Evolutionary conservation across 1,140 invertebrate species (phyloP).

Genomic region (Euborellia annulipes): DNA sequence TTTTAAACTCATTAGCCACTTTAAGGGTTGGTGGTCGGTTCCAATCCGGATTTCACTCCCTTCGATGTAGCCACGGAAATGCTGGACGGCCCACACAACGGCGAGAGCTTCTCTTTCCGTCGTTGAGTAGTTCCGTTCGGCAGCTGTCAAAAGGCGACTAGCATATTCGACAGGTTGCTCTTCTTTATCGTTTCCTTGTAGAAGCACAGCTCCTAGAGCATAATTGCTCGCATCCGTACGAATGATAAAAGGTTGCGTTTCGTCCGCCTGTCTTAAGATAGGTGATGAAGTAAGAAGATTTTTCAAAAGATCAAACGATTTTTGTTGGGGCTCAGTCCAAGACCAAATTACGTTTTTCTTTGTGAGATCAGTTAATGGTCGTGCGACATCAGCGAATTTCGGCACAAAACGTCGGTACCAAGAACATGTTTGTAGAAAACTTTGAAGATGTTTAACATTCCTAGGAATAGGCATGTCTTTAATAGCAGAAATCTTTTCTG

Average conservation of each 20-base stretch:
- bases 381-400: constrained; percentile 19
- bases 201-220: constrained; percentile 16
- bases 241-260: constrained; percentile 19
- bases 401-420: constrained; percentile 17
- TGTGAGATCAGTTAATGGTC: constrained; percentile 19
- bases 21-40: constrained; percentile 33
- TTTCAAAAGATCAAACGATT: constrained; percentile 11
- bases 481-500: constrained; percentile 16
- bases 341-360: constrained; percentile 15
- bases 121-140: constrained; percentile 19
- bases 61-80: constrained; percentile 32
- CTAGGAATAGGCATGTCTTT: constrained; percentile 18
- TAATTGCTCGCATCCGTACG: constrained; percentile 18
- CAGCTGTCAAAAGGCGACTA: constrained; percentile 15
- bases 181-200: constrained; percentile 17
- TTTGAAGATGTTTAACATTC: constrained; percentile 19
- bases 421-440: constrained; percentile 15
- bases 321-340: constrained; percentile 11
- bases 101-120: constrained; percentile 27
- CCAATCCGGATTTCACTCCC: constrained; percentile 31
- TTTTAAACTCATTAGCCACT: constrained; percentile 30
- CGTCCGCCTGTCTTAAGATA: constrained; percentile 19
- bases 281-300: constrained; percentile 9
- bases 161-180: constrained; percentile 19
- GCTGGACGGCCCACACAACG: constrained; percentile 26